These are phyloP conservation scores for Oscheius onirici DNA, from an alignment of 2,888 invertebrate genomes.

Conservation along the genomic window DNA sequence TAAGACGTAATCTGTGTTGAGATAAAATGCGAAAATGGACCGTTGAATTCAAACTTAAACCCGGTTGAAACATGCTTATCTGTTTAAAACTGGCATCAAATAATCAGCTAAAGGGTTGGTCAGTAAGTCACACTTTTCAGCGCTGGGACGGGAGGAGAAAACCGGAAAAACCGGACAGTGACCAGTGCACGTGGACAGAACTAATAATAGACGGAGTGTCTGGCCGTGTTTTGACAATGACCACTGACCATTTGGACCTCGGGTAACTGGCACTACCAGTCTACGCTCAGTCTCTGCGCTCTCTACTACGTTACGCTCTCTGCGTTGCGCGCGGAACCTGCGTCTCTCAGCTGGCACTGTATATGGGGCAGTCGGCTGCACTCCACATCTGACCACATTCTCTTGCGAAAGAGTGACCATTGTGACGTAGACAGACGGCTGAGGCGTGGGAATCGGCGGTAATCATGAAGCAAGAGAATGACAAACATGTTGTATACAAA, in stretches of 20 bases:
- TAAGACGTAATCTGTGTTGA: background rate
- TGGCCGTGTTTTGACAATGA: slow-evolving; percentile 32
- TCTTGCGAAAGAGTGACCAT: slow-evolving; percentile 16
- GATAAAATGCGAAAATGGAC: slow-evolving; percentile 1
- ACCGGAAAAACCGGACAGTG: slow-evolving; percentile 15
- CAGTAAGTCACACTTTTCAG: background rate
- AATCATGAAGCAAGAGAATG: background rate
- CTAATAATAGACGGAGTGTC: slow-evolving; percentile 29
- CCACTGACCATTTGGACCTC: slow-evolving; percentile 31
- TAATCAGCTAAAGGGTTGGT: background rate
- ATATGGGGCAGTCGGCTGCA: slow-evolving; percentile 12
- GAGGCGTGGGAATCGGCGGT: slow-evolving; percentile 15
- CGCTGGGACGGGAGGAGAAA: background rate
- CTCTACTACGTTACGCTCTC: slow-evolving; percentile 19
- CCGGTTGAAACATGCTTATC: background rate
- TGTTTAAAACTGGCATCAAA: background rate
- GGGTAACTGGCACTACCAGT: slow-evolving; percentile 33
- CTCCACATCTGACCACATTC: slow-evolving; percentile 10
- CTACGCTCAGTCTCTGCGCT: slow-evolving; percentile 19
- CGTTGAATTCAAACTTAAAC: slow-evolving; percentile 13
- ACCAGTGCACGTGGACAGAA: slow-evolving; percentile 16
- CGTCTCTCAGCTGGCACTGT: slow-evolving; percentile 30
- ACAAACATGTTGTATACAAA: background rate
- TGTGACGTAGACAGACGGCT: slow-evolving; percentile 24
- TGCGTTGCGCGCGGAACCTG: background rate